These are phyloP conservation scores for Vireo altiloquus DNA, from an alignment of 2,113 vertebrate genomes.

Conservation along the genomic window DNA sequence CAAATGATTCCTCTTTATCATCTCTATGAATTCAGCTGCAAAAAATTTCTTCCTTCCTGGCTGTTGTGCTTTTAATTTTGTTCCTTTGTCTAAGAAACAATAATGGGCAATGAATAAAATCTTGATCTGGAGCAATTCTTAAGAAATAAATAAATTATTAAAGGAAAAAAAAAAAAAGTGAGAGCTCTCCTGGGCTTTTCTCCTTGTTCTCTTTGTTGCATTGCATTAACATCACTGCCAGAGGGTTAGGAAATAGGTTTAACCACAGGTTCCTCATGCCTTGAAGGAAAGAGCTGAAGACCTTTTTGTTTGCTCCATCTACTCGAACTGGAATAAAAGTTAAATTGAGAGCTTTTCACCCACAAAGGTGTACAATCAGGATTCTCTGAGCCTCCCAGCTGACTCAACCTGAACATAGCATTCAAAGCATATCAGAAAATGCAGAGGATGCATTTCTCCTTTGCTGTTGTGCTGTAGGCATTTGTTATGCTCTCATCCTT, in stretches of 20 bases:
- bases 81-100: background rate
- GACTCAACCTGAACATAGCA: background rate
- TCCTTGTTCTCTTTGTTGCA: background rate
- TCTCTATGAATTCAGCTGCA: background rate
- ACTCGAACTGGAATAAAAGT: background rate
- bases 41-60: background rate
- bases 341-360: background rate
- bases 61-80: background rate
- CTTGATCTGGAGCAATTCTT: background rate
- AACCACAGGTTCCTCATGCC: background rate
- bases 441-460: background rate
- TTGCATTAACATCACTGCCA: background rate
- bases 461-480: background rate
- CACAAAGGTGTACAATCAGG: background rate
- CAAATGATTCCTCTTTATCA: background rate
- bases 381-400: background rate
- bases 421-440: background rate
- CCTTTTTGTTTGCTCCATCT: background rate
- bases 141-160: background rate
- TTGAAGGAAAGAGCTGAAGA: background rate
- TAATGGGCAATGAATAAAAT: background rate
- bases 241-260: background rate
- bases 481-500: background rate
- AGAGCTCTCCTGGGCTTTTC: background rate
- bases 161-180: too few species aligned